These are phyloP conservation scores for Chlorospingus semifuscus DNA, from an alignment of 2,797 vertebrate species.

Conservation along the genomic window DNA sequence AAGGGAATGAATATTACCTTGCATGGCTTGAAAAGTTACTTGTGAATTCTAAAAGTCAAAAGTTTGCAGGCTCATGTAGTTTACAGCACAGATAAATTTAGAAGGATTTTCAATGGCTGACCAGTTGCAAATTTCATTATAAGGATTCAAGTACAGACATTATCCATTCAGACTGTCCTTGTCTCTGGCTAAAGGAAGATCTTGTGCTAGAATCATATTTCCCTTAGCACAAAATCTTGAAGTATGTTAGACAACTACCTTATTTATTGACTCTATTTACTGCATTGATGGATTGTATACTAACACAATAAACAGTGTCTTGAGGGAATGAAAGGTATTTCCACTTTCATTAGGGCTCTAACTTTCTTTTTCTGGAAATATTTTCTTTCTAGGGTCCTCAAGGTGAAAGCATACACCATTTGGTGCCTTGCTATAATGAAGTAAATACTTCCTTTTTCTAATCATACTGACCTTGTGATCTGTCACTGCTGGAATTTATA, in stretches of 20 bases:
- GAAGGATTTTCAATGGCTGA: background rate
- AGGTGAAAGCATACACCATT: slow-evolving; percentile 54
- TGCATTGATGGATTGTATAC: slow-evolving; percentile 69
- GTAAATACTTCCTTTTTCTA: slow-evolving; percentile 38
- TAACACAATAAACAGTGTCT: slow-evolving; percentile 56
- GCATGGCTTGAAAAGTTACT: background rate
- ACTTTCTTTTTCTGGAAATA: slow-evolving; percentile 54
- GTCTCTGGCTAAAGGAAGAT: slow-evolving; percentile 41
- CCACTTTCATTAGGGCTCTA: slow-evolving; percentile 60
- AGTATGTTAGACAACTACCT: slow-evolving; percentile 56
- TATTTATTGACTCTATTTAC: slow-evolving; percentile 70
- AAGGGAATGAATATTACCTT: background rate
- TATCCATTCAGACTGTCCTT: slow-evolving; percentile 20
- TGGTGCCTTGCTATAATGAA: slow-evolving; percentile 15
- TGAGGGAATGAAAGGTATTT: slow-evolving; percentile 63
- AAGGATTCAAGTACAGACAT: background rate
- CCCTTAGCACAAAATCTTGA: slow-evolving; percentile 55
- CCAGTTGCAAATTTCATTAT: background rate
- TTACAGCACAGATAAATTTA: background rate
- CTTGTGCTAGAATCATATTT: slow-evolving; percentile 60
- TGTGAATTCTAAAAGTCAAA: background rate
- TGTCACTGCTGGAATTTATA: slow-evolving; percentile 5
- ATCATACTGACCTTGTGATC: slow-evolving; percentile 34
- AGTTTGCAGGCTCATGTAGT: background rate
- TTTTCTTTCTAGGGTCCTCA: slow-evolving; percentile 65